Evolutionary conservation across 1,140 invertebrate species (phyloP).

Genomic region (Triops cancriformis): DNA sequence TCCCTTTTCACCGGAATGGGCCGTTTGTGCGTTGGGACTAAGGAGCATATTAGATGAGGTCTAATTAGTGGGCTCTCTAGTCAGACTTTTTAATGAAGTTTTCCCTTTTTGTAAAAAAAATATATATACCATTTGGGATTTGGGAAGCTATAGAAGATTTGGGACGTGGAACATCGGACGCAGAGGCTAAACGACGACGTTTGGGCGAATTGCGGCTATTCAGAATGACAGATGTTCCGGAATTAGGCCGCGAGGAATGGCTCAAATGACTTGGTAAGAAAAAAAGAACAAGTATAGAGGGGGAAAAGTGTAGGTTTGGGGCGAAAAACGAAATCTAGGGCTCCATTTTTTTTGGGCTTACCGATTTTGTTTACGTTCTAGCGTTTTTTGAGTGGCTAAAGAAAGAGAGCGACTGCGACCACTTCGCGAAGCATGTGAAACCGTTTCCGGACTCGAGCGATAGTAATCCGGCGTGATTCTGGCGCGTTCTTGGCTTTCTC

Average conservation of each 20-base stretch:
- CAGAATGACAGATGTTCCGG: not conserved
- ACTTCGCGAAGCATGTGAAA: not conserved
- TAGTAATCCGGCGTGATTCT: not conserved
- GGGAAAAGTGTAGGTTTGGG: not conserved
- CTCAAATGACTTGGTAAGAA: not conserved
- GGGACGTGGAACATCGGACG: not conserved
- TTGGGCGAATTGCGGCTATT: not conserved
- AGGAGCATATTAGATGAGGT: not conserved
- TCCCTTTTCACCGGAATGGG: not conserved
- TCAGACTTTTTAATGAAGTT: not conserved
- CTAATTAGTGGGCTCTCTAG: not conserved
- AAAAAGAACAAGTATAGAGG: not conserved
- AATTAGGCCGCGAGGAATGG: not conserved
- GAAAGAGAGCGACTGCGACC: slow-evolving; percentile 25
- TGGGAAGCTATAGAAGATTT: not conserved
- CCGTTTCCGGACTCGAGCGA: not conserved
- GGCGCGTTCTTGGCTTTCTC: not conserved
- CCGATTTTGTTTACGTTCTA: slow-evolving; percentile 22
- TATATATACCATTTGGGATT: no score
- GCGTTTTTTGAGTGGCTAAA: slow-evolving; percentile 20
- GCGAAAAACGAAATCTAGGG: not conserved
- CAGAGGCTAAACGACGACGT: not conserved
- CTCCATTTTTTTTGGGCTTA: not conserved
- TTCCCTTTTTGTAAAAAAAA: not conserved
- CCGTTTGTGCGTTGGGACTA: not conserved